phyloP scores from a whole-genome alignment of 2,113 vertebrate genomes.

The Coreoperca whiteheadi region DNA sequence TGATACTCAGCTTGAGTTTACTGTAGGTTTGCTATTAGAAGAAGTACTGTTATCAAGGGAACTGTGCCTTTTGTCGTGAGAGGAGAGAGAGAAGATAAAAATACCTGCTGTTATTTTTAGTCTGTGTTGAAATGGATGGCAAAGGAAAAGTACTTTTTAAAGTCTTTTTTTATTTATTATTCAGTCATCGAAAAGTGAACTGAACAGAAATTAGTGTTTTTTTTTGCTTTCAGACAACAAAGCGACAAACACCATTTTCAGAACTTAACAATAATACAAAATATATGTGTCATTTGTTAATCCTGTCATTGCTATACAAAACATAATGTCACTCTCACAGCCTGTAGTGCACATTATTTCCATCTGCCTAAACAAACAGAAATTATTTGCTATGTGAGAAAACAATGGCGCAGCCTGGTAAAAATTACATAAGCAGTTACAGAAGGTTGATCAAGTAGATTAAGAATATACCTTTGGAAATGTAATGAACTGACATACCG shows the following conservation, averaged over 20 bases:
- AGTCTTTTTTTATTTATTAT: not conserved
- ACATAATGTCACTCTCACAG: not conserved
- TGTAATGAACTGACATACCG: not conserved
- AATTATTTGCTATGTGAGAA: not conserved
- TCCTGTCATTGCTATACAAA: not conserved
- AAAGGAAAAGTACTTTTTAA: not conserved
- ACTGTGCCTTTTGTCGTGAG: slow-evolving; percentile 12
- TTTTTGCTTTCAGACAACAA: not conserved
- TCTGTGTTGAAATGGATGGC: not conserved
- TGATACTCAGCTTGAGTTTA: not conserved
- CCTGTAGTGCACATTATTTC: not conserved
- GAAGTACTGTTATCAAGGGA: not conserved
- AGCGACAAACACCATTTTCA: not conserved
- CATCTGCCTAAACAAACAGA: not conserved
- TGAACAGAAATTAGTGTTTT: not conserved
- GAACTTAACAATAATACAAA: not conserved
- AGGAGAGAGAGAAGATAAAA: not conserved
- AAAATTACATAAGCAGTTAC: not conserved
- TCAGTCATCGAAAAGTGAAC: not conserved
- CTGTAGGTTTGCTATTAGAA: not conserved
- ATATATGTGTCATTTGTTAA: not conserved
- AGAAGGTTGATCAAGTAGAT: not conserved
- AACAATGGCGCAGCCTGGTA: not conserved
- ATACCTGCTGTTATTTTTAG: slow-evolving; percentile 52
- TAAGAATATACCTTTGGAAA: not conserved